Percentiles rank a stretch among this genome's conserved stretches.
These are phyloP conservation scores for Cryptomyrus ogoouensis DNA, from an alignment of 2,113 vertebrate genomes.

Conservation along the genomic window DNA sequence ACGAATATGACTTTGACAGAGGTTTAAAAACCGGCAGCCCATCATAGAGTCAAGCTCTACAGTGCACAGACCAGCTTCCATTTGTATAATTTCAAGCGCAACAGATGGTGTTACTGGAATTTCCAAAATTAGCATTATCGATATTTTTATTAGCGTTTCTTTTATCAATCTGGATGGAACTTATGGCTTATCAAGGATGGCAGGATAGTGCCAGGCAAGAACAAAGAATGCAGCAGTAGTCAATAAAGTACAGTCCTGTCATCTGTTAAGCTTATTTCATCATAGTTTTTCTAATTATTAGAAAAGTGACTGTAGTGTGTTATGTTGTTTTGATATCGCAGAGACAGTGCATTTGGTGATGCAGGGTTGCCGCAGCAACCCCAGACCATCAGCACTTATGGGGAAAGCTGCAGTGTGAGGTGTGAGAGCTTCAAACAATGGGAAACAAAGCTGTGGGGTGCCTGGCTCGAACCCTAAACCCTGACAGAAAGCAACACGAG, in stretches of 20 bases:
- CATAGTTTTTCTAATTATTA: background rate
- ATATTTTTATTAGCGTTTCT: background rate
- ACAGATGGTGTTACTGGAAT: background rate
- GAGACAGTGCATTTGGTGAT: background rate
- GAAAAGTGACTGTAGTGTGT: background rate
- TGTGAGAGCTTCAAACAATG: background rate
- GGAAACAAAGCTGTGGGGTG: background rate
- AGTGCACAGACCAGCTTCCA: background rate
- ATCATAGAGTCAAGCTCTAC: background rate
- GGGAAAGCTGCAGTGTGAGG: background rate
- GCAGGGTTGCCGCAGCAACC: background rate
- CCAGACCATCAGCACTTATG: background rate
- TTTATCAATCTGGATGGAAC: background rate
- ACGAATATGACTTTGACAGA: background rate
- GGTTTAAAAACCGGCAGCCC: background rate
- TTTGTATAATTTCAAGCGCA: background rate
- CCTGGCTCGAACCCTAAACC: background rate
- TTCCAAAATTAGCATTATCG: background rate
- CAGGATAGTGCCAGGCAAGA: background rate
- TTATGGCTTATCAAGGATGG: background rate
- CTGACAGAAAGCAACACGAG: background rate
- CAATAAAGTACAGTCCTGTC: background rate
- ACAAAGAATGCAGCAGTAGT: background rate
- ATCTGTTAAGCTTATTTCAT: background rate
- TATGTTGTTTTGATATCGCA: background rate